phyloP scores from a whole-genome alignment of 2,888 invertebrate species.

The Hoplodrina ambigua region DNA sequence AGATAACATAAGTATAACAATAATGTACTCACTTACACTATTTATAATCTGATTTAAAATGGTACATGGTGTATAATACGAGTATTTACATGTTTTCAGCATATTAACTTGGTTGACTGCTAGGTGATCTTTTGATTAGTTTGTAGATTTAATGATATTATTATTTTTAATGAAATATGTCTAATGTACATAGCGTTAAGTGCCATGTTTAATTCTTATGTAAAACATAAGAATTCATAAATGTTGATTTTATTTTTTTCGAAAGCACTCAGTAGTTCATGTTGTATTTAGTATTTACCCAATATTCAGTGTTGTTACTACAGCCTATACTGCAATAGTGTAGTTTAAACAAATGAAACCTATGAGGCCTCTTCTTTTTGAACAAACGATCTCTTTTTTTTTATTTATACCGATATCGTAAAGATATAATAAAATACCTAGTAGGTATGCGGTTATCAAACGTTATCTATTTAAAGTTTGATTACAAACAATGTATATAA shows the following conservation, averaged over 20 bases:
- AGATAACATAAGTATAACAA: conserved; percentile 33
- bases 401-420: conserved; percentile 20
- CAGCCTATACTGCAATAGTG: neutral
- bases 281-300: neutral
- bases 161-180: too few relatives aligned
- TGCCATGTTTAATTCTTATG: too few relatives aligned
- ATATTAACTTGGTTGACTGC: conserved; percentile 7
- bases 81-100: conserved; percentile 20
- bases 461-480: conserved; percentile 60
- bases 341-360: neutral
- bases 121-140: neutral
- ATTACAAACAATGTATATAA: conserved; percentile 58
- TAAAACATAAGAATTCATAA: too few relatives aligned
- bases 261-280: neutral
- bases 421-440: conserved; percentile 28
- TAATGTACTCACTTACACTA: conserved; percentile 11
- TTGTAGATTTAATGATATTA: neutral
- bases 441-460: conserved; percentile 41
- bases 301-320: neutral
- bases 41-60: conserved; percentile 32
- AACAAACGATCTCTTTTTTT: conserved; percentile 4
- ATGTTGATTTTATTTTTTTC: neutral
- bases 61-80: conserved; percentile 10
- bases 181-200: neutral
- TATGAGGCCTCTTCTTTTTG: neutral